These are phyloP conservation scores for Calephelis perditalis DNA, from an alignment of 2,888 invertebrate genomes.

Conservation along the genomic window DNA sequence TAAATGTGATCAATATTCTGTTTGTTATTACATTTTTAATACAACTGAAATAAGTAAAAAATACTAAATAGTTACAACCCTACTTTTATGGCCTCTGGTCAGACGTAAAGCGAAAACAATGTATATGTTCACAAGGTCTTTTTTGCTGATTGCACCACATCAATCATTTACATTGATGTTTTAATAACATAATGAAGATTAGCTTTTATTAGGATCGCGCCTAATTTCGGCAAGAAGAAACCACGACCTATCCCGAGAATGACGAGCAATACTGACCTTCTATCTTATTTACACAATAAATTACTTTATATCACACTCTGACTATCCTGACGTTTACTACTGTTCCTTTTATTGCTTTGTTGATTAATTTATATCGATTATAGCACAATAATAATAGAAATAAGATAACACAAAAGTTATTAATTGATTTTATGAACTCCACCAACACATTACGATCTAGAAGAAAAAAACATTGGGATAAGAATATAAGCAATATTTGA, in stretches of 20 bases:
- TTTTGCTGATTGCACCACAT: conserved; percentile 37
- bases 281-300: conserved; percentile 64
- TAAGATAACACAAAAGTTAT: not conserved
- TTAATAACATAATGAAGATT: conserved; percentile 41
- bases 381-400: conserved; percentile 2
- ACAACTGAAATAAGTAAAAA: no score
- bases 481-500: no score
- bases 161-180: conserved; percentile 43
- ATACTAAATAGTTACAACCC: not conserved
- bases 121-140: conserved; percentile 39
- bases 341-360: conserved; percentile 44
- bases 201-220: conserved; percentile 20
- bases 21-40: no score
- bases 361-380: conserved; percentile 13
- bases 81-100: conserved; percentile 36
- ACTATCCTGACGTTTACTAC: conserved; percentile 34
- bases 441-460: conserved; percentile 29
- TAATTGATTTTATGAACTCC: conserved; percentile 45
- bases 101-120: conserved; percentile 43
- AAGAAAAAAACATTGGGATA: no score
- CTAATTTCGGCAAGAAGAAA: not conserved
- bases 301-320: conserved; percentile 41
- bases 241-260: conserved; percentile 67
- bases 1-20: no score
- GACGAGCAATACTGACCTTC: conserved; percentile 54